Evolutionary conservation across 1,140 invertebrate species (phyloP).

Genomic region (Zaprionus vittiger): DNA sequence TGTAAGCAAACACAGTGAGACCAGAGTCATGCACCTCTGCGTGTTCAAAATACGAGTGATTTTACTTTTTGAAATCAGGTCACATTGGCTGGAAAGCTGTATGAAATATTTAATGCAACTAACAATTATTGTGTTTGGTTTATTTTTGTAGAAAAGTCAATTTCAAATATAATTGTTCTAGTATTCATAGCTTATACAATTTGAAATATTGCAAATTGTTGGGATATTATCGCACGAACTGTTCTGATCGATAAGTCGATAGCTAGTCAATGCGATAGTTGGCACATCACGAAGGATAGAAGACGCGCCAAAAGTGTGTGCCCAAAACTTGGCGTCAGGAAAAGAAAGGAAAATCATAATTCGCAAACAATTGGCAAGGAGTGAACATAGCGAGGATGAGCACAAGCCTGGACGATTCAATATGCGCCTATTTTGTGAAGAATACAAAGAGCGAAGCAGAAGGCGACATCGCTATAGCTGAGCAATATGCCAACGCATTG

Average conservation of each 20-base stretch:
- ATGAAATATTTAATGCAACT: too few relatives aligned
- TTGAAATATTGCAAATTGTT: too few relatives aligned
- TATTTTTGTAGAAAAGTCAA: too few relatives aligned
- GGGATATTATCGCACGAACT: not conserved
- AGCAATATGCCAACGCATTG: slow-evolving; percentile 54
- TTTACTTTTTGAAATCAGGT: too few relatives aligned
- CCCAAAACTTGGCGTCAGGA: slow-evolving; percentile 3
- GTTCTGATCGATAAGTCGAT: not conserved
- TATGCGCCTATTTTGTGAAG: slow-evolving; percentile 77
- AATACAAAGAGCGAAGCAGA: slow-evolving; percentile 49
- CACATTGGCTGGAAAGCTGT: too few relatives aligned
- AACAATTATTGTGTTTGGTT: too few relatives aligned
- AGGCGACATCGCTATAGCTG: slow-evolving; percentile 26
- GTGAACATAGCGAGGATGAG: slow-evolving; percentile 42
- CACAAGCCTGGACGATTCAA: slow-evolving; percentile 71
- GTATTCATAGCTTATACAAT: too few relatives aligned
- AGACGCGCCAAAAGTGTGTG: slow-evolving; percentile 2
- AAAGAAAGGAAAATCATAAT: not conserved
- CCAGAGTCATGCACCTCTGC: too few relatives aligned
- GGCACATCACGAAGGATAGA: not conserved
- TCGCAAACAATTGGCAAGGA: not conserved
- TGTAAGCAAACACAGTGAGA: too few relatives aligned
- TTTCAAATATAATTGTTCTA: too few relatives aligned
- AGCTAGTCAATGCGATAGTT: not conserved
- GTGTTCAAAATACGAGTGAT: too few relatives aligned